phyloP scores from a whole-genome alignment of 2,888 invertebrate species.

The Brenthis hecate region DNA sequence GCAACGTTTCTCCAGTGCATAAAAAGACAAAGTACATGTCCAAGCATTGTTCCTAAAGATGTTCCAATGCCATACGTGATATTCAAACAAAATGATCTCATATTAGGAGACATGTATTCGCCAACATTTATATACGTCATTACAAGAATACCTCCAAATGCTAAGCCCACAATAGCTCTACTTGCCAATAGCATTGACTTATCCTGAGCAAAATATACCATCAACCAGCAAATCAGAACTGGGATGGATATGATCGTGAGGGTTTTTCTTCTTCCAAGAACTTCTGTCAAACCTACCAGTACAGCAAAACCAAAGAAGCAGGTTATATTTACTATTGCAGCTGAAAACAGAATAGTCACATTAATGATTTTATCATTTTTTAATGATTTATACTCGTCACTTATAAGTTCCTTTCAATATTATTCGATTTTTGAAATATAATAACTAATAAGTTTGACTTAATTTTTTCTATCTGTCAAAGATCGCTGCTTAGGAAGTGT shows the following conservation, averaged over 20 bases:
- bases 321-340: slow-evolving; percentile 36
- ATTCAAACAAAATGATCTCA: slow-evolving; percentile 33
- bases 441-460: too few species aligned
- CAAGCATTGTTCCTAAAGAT: slow-evolving; percentile 22
- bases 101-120: slow-evolving; percentile 36
- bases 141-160: slow-evolving; percentile 31
- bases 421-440: too few species aligned
- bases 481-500: too few species aligned
- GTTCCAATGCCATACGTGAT: slow-evolving; percentile 27
- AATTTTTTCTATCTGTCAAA: too few species aligned
- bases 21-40: slow-evolving; percentile 34
- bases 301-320: slow-evolving; percentile 34
- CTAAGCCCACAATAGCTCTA: slow-evolving; percentile 34
- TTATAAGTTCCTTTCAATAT: too few species aligned
- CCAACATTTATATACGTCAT: slow-evolving; percentile 27
- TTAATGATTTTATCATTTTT: slow-evolving; percentile 2
- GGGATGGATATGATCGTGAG: slow-evolving; percentile 30
- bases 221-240: slow-evolving; percentile 32
- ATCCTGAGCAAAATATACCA: slow-evolving; percentile 36
- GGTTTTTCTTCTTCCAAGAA: slow-evolving; percentile 32
- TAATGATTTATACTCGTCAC: neutral
- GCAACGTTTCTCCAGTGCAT: slow-evolving; percentile 38
- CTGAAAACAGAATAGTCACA: slow-evolving; percentile 29
- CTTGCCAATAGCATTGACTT: slow-evolving; percentile 26
- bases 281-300: slow-evolving; percentile 28